Percentiles rank a stretch among this genome's conserved stretches.
Evolutionary conservation across 2,113 vertebrate species (phyloP).

Genomic region (Motacilla tschutschensis): DNA sequence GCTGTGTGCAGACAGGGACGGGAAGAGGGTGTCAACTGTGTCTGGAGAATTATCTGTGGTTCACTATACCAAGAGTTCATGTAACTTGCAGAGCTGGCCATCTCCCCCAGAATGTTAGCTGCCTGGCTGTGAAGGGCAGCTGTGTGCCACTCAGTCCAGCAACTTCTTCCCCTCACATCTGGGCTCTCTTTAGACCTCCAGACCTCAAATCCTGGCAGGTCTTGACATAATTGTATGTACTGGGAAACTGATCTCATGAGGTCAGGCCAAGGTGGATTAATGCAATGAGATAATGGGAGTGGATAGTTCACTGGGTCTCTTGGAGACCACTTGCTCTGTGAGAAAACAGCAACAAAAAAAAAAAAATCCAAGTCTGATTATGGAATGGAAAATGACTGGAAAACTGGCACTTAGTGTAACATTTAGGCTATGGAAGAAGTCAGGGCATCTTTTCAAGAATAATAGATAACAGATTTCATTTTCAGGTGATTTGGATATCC

Average conservation of each 20-base stretch:
- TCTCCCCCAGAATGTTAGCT: not conserved
- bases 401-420: not conserved
- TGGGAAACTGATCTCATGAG: not conserved
- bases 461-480: not conserved
- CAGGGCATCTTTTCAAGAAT: not conserved
- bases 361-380: not conserved
- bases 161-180: not conserved
- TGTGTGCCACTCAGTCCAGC: not conserved
- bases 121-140: not conserved
- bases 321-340: not conserved
- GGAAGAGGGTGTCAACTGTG: not conserved
- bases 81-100: not conserved
- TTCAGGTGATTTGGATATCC: not conserved
- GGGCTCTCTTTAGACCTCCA: not conserved
- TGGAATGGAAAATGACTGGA: not conserved
- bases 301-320: not conserved
- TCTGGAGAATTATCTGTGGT: not conserved
- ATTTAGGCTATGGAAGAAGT: not conserved
- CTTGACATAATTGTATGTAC: not conserved
- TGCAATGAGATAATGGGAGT: constrained; percentile 20
- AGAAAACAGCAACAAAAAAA: not conserved
- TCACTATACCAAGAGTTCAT: not conserved
- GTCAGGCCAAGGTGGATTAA: not conserved
- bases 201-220: not conserved
- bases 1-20: not conserved